Conservation (phyloP, 2,888 invertebrate genomes). For the Euphydryas editha region DNA sequence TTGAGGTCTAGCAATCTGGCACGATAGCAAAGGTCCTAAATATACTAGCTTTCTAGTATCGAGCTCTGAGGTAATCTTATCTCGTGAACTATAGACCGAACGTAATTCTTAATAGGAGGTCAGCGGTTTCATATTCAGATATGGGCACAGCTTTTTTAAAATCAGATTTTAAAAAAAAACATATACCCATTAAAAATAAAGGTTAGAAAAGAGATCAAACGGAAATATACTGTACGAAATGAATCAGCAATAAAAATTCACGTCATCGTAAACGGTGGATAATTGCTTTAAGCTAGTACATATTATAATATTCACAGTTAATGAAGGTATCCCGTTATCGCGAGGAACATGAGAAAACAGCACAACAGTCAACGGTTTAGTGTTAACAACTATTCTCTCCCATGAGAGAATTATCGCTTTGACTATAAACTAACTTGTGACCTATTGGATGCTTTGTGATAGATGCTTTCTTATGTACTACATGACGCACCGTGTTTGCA, state of each 20-base stretch:
- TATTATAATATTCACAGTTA: slow-evolving; percentile 21
- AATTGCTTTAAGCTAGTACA: neutral
- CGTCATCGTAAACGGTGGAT: slow-evolving; percentile 2
- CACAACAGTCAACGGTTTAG: slow-evolving; percentile 44
- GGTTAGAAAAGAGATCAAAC: neutral
- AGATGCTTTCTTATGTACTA: neutral
- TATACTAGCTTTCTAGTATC: slow-evolving; percentile 37
- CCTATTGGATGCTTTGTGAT: slow-evolving; percentile 2
- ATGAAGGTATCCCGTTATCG: slow-evolving; percentile 37
- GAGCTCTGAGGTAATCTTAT: slow-evolving; percentile 28
- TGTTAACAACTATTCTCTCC: slow-evolving; percentile 40
- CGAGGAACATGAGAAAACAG: slow-evolving; percentile 40
- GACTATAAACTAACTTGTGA: slow-evolving; percentile 26
- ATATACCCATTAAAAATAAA: no score
- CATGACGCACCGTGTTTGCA: neutral
- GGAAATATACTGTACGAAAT: neutral
- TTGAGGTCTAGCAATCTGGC: slow-evolving; percentile 28
- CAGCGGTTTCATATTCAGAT: slow-evolving; percentile 18
- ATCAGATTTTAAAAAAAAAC: no score
- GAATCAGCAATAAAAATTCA: neutral
- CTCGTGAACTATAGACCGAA: slow-evolving; percentile 27
- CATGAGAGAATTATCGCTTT: slow-evolving; percentile 39
- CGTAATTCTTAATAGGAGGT: slow-evolving; percentile 19
- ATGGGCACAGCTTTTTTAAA: neutral
- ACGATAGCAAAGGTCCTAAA: slow-evolving; percentile 39